phyloP scores from a whole-genome alignment of 2,888 invertebrate genomes.

The Rotaria magnacalcarata region DNA sequence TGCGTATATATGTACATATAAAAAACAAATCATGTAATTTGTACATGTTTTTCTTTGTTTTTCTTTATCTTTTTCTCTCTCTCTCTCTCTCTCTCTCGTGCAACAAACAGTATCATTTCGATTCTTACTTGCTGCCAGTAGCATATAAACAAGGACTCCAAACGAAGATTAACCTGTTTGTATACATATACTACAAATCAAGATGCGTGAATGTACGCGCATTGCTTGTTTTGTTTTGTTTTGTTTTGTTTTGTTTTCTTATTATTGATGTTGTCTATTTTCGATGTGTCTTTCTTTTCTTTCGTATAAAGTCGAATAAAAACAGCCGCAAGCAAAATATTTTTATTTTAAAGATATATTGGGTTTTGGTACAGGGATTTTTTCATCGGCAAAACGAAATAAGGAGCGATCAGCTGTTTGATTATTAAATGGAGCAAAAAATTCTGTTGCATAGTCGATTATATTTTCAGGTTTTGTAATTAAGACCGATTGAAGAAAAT shows the following conservation, averaged over 20 bases:
- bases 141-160: background rate
- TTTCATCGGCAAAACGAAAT: constrained; percentile 25
- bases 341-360: constrained; percentile 18
- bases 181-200: background rate
- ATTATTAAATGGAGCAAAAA: constrained; percentile 54
- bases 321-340: background rate
- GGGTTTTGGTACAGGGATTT: background rate
- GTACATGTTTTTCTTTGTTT: background rate
- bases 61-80: background rate
- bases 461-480: constrained; percentile 58
- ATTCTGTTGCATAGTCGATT: constrained; percentile 56
- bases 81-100: background rate
- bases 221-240: background rate
- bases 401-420: background rate
- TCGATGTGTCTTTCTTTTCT: constrained; percentile 28
- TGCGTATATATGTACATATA: background rate
- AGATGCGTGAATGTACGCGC: constrained; percentile 21
- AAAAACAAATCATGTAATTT: background rate
- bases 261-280: constrained; percentile 24
- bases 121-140: background rate
- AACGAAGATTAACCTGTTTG: background rate
- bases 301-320: constrained; percentile 21
- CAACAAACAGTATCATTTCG: background rate
- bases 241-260: background rate
- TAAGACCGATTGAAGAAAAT: constrained; percentile 58